Evolutionary conservation across 2,888 invertebrate species (phyloP), one percentile per base, ranked within the genome.

Genomic region (Lumbricus terrestris): DNA sequence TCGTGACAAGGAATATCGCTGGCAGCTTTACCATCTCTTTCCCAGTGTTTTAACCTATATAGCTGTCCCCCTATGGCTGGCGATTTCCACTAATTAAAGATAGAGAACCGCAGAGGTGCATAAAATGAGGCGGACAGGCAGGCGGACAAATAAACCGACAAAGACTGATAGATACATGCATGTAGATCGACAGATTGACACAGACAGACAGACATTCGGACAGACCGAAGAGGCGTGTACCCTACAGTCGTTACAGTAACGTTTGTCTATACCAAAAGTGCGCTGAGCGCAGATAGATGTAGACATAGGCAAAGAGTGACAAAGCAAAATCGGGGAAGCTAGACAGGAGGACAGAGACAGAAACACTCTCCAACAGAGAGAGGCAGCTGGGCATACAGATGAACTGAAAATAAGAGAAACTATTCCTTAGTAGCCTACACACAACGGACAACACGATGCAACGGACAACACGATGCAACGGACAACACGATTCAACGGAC

Each of bases 31-130:
- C n/a, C n/a, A n/a, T n/a, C n/a, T n/a, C n/a, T n/a, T n/a, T n/a
- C n/a, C n/a, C n/a, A n/a, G n/a, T n/a, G n/a, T n/a, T n/a, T n/a
- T n/a, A n/a, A n/a, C n/a, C n/a, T n/a, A n/a, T n/a, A n/a, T n/a
- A n/a, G n/a, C 69, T 0, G 8, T 69, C n/a, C 69, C n/a, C 4
- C 29, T 8, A n/a, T 16, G n/a, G 69, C 13, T 13, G n/a, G n/a
- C 69, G 69, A 69, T 69, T n/a, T 69, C n/a, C 69, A n/a, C 69
- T 69, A 69, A 69, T 69, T 69, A 69, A n/a, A 69, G n/a, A 69
- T 69, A 11, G n/a, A 8, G 20, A 47, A 47, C 40, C 40, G 40
- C 40, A 47, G 47, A 15, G 42, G 15, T 2, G 15, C 2, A 20
- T 29, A 11, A 16, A n/a, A 69, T 5, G n/a, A n/a, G 18, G 11